Evolutionary conservation across 2,797 vertebrate species (phyloP), one percentile per base, ranked within the genome.

Genomic region (Xenops minutus): DNA sequence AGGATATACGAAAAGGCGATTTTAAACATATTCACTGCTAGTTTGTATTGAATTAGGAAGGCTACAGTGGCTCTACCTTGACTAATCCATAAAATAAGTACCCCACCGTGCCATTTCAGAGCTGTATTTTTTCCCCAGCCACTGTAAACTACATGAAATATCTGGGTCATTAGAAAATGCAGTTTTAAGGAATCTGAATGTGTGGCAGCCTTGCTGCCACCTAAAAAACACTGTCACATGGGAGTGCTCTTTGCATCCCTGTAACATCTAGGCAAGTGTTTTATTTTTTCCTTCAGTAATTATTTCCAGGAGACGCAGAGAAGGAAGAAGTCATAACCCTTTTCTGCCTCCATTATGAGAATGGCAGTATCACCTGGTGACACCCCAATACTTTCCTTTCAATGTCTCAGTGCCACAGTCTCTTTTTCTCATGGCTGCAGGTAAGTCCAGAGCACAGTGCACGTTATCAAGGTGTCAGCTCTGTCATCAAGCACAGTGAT

Each of bases 281-380:
- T 78, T 54, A 51, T 29, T 79, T 94, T 37, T 68, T 39, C 49
- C 56, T 80, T 58, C 39, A n/a, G 22, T n/a, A 80, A 77, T 71
- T 94, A 72, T 69, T 81, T 95, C 43, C 55, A 94, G 85, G 54
- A 91, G 86, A 78, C 85, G 27, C 58, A 77, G 37, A 62, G 58
- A 84, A 46, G 30, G 74, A 71, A 44, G 12, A 64, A 73, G 34
- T 18, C 14, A 2, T 36, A 80, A 73, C 29, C 46, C 62, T 61
- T 12, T 54, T 55, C 49, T 39, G 44, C 39, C 36, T 63, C 29
- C 22, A 10, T 37, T 41, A 63, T 18, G 9, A 85, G 59, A 89
- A 88, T 1, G 23, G 22, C n/a, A 77, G 15, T 21, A 78, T 26
- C 3, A 2, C 29, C 36, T 44, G 16, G 21, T 36, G 66, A 69